Evolutionary conservation across 2,113 vertebrate genomes (phyloP), one percentile per base, ranked within the genome.

Genomic region (Andinoacara biseriatus): DNA sequence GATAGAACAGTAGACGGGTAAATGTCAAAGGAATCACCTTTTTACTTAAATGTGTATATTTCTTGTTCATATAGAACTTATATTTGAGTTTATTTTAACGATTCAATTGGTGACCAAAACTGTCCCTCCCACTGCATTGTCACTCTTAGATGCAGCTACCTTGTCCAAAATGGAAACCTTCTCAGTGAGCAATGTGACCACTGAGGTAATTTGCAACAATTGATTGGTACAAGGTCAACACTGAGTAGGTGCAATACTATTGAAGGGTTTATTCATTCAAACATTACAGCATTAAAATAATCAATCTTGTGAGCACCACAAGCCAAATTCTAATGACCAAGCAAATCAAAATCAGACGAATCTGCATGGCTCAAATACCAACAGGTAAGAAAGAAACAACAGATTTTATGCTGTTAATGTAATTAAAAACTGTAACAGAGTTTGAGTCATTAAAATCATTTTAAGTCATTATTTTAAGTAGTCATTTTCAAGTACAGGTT

Each of bases 1-100:
- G 4, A 14, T 14, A 46, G 13, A 46, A 15, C 14, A 46, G 43
- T 15, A 5, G 43, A 14, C 14, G 13, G 11, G 31, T 29, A 26
- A 11, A n/a, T 40, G 38, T 76, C 59, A 81, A 38, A 74, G 65
- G 35, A 80, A 74, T 78, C 46, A 75, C 46, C 62, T 38, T 40
- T 52, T 35, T 61, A 17, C 20, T 11, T 61, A 61, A 38, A 29
- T 40, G 7, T 33, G 8, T 10, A 33, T 33, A 20, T 61, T 61
- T 60, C 4, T n/a, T 61, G 3, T 78, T 46, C 52, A 65, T 57
- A n/a, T 60, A 38, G 52, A 7, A 4, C 46, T 57, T 17, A 52
- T 3, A 60, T 31, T 60, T 31, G 26, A 58, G 74, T 58, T 11
- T 75, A 8, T 65, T 24, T 67, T 69, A 80, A 7, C 46, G 67